Conservation (phyloP, 1,140 invertebrate genomes). For the Thalassaphorura encarpata region DNA sequence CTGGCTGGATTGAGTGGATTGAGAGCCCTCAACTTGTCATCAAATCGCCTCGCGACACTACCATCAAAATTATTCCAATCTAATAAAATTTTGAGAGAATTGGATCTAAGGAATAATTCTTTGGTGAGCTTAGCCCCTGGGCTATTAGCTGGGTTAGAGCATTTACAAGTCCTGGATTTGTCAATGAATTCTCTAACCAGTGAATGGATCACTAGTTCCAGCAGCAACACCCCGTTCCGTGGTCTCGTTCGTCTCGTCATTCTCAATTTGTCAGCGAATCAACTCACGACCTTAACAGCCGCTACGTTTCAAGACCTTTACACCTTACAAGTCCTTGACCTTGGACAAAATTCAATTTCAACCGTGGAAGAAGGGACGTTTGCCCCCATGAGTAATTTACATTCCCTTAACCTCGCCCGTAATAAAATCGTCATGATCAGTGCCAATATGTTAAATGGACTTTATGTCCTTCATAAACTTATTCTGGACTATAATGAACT, state of each 20-base stretch:
- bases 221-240: constrained; percentile 63
- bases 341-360: constrained; percentile 64
- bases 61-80: constrained; percentile 60
- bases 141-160: constrained; percentile 59
- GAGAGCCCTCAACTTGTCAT: constrained; percentile 61
- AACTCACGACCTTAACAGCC: constrained; percentile 55
- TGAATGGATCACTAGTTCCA: constrained; percentile 59
- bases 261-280: constrained; percentile 64
- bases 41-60: constrained; percentile 60
- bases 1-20: constrained; percentile 55
- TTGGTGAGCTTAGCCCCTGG: constrained; percentile 62
- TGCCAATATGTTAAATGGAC: constrained; percentile 56
- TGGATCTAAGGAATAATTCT: constrained; percentile 70
- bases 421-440: constrained; percentile 53
- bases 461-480: constrained; percentile 51
- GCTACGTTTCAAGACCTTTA: constrained; percentile 62
- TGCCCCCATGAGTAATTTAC: constrained; percentile 47
- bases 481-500: constrained; percentile 61
- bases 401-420: constrained; percentile 14
- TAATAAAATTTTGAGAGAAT: constrained; percentile 48
- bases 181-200: constrained; percentile 65
- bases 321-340: constrained; percentile 61
- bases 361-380: constrained; percentile 62
- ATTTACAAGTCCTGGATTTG: constrained; percentile 64
- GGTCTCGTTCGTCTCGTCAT: constrained; percentile 59